Conservation (phyloP, 64 coral and sea anemone species). For the Pocillopora damicornis region DNA sequence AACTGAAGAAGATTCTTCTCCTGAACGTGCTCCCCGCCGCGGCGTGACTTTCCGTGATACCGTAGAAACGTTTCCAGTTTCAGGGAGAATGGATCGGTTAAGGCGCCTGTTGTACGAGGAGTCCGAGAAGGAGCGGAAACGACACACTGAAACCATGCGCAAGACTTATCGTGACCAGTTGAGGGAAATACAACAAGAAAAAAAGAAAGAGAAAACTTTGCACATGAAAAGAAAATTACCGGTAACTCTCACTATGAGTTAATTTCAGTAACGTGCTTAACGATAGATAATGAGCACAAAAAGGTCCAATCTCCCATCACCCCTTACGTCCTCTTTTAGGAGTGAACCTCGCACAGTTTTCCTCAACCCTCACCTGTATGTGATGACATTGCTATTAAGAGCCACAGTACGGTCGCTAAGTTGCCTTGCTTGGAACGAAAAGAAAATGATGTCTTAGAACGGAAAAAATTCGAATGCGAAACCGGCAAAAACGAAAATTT, state of each 20-base stretch:
- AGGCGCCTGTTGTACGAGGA: constrained; percentile 66
- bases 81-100: constrained; percentile 80
- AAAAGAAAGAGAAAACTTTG: constrained; percentile 25
- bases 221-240: constrained; percentile 49
- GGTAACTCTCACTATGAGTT: background rate
- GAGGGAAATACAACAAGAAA: constrained; percentile 62
- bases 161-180: constrained; percentile 62
- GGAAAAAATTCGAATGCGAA: too few species aligned
- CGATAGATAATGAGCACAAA: too few species aligned
- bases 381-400: too few species aligned
- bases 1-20: constrained; percentile 25
- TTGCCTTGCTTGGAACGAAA: too few species aligned
- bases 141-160: constrained; percentile 54
- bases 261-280: background rate
- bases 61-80: constrained; percentile 80
- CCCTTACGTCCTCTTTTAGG: too few species aligned
- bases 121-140: constrained; percentile 66
- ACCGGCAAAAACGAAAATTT: too few species aligned
- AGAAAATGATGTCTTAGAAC: too few species aligned
- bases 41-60: constrained; percentile 87
- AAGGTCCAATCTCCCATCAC: too few species aligned
- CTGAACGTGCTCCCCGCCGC: constrained; percentile 25
- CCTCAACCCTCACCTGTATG: too few species aligned
- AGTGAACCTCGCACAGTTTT: too few species aligned
- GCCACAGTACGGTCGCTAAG: too few species aligned